Percentiles rank a stretch among this genome's conserved stretches.
These are phyloP conservation scores for Drosophila dives DNA, from an alignment of 2,888 invertebrate species.

Conservation along the genomic window DNA sequence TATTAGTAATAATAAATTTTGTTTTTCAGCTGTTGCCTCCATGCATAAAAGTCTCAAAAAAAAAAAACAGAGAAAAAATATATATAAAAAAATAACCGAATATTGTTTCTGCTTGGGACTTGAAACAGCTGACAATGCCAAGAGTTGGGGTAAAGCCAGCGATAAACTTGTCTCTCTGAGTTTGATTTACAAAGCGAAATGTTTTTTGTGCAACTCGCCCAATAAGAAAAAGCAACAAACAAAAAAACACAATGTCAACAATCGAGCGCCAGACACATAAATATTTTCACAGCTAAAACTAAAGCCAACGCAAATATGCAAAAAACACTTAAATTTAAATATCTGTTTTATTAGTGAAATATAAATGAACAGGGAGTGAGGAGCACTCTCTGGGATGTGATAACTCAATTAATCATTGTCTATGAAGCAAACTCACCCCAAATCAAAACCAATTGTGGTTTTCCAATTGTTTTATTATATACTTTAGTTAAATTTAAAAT, in stretches of 20 bases:
- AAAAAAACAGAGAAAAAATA: not conserved
- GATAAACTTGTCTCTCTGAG: constrained; percentile 65
- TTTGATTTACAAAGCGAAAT: constrained; percentile 70
- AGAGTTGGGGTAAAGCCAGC: constrained; percentile 46
- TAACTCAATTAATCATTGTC: constrained; percentile 1
- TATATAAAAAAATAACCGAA: constrained; percentile 6
- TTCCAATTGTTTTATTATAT: not conserved
- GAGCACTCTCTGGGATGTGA: not conserved
- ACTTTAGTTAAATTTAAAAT: not conserved
- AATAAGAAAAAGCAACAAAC: constrained; percentile 22
- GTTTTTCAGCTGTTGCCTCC: constrained; percentile 32
- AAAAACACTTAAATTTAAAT: not conserved
- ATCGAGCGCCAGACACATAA: constrained; percentile 26
- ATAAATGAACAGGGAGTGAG: constrained; percentile 23
- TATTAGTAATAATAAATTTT: constrained; percentile 66
- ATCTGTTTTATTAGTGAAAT: constrained; percentile 34
- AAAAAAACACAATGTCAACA: constrained; percentile 27
- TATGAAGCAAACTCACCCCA: not conserved
- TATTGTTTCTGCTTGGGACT: constrained; percentile 47
- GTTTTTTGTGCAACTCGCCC: constrained; percentile 19
- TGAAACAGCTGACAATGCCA: constrained; percentile 57
- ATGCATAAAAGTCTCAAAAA: constrained; percentile 10
- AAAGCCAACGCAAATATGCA: not conserved
- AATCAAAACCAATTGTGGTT: not conserved
- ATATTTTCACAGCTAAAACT: constrained; percentile 17